Conservation (phyloP, 2,888 invertebrate species). For the Plebejus argus region DNA sequence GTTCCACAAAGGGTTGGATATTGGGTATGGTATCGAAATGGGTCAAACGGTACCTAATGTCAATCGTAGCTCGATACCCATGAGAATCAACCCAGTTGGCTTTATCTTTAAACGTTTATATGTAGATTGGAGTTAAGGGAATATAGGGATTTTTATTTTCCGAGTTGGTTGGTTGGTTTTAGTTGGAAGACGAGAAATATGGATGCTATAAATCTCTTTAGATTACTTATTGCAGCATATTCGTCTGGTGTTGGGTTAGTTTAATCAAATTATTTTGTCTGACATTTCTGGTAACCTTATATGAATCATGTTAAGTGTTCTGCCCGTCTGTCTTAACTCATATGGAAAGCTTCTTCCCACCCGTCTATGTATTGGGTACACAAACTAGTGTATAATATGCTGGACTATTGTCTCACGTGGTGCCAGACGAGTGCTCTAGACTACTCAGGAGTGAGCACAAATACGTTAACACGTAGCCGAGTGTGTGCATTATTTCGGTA, state of each 20-base stretch:
- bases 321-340: not conserved
- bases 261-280: not conserved
- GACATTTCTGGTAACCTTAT: not conserved
- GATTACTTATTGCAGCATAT: not conserved
- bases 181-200: not conserved
- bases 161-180: not conserved
- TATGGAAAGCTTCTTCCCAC: not conserved
- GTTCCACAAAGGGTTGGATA: not conserved
- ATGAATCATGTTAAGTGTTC: not conserved
- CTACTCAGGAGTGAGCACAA: not conserved
- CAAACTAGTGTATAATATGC: constrained; percentile 7
- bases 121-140: not conserved
- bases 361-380: not conserved
- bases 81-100: not conserved
- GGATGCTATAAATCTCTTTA: not conserved
- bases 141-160: not conserved
- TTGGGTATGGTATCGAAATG: not conserved
- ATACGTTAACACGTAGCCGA: constrained; percentile 12
- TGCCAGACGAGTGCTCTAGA: constrained; percentile 16
- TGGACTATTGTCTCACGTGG: constrained; percentile 9
- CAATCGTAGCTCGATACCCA: not conserved
- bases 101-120: not conserved
- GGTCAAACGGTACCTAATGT: constrained; percentile 13
- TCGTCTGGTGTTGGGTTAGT: not conserved
- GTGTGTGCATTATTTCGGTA: constrained; percentile 13